Evolutionary conservation across 2,113 vertebrate species (phyloP).

Genomic region (Salminus brasiliensis): DNA sequence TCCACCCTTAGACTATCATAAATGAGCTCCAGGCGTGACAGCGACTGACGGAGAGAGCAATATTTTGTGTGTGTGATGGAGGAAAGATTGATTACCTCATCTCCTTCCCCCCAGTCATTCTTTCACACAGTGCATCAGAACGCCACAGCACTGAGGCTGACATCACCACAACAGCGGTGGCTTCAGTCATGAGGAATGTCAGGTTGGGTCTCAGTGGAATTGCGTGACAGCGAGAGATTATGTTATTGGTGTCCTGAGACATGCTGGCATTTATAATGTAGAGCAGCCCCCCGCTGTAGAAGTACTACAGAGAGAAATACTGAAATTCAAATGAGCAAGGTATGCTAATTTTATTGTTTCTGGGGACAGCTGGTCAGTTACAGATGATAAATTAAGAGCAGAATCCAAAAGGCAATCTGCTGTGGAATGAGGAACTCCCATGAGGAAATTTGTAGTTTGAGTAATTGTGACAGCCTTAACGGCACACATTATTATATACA

Average conservation of each 20-base stretch:
- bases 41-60: slow-evolving; percentile 25
- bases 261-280: not conserved
- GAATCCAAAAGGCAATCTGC: too few relatives aligned
- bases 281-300: not conserved
- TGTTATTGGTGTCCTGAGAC: slow-evolving; percentile 12
- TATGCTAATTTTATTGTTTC: slow-evolving; percentile 12
- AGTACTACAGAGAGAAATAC: not conserved
- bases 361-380: not conserved
- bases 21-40: slow-evolving; percentile 41
- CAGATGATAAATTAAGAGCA: too few relatives aligned
- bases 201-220: slow-evolving; percentile 18
- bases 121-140: slow-evolving; percentile 20
- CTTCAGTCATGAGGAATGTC: slow-evolving; percentile 35
- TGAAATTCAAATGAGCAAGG: not conserved
- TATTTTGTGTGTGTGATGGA: slow-evolving; percentile 56
- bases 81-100: slow-evolving; percentile 63
- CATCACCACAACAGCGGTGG: not conserved
- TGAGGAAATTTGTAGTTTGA: too few relatives aligned
- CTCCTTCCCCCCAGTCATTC: slow-evolving; percentile 19
- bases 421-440: too few relatives aligned
- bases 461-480: too few relatives aligned
- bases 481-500: too few relatives aligned
- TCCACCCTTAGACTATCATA: slow-evolving; percentile 52
- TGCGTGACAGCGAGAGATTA: not conserved
- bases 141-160: not conserved